Evolutionary conservation across 2,113 vertebrate genomes (phyloP).

Genomic region (Taurulus bubalis): DNA sequence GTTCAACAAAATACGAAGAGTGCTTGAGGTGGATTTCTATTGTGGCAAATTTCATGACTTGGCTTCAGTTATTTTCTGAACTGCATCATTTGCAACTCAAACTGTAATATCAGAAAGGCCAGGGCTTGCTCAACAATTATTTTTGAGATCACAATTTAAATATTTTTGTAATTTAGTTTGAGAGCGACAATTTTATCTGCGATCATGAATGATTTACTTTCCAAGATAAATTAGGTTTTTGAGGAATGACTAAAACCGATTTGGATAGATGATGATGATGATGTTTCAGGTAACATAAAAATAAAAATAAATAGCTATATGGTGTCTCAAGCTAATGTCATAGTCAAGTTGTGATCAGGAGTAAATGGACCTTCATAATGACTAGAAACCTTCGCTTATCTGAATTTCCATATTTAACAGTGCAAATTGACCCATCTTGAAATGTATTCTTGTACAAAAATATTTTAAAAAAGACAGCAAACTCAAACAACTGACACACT

Average conservation of each 20-base stretch:
- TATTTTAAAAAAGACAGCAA: background rate
- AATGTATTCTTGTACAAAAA: conserved; percentile 26
- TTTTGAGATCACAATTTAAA: background rate
- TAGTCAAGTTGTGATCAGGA: background rate
- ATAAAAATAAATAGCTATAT: too few relatives aligned
- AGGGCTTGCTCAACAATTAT: background rate
- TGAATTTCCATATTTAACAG: background rate
- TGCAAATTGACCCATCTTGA: conserved; percentile 28
- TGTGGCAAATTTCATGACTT: background rate
- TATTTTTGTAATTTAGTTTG: background rate
- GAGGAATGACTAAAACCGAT: conserved; percentile 2
- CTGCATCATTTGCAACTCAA: background rate
- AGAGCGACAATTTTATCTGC: background rate
- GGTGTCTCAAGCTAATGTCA: background rate
- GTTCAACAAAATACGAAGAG: conserved; percentile 47
- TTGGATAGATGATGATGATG: background rate
- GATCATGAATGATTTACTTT: background rate
- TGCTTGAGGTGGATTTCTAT: background rate
- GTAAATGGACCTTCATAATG: background rate
- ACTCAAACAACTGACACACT: conserved; percentile 1
- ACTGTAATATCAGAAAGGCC: background rate
- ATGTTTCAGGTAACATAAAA: background rate
- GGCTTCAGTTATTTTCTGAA: background rate
- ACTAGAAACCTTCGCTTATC: background rate
- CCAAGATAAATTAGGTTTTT: too few relatives aligned